Conservation (phyloP, 37 sponge, comb jelly and placozoan species). For the Oopsacas minuta region DNA sequence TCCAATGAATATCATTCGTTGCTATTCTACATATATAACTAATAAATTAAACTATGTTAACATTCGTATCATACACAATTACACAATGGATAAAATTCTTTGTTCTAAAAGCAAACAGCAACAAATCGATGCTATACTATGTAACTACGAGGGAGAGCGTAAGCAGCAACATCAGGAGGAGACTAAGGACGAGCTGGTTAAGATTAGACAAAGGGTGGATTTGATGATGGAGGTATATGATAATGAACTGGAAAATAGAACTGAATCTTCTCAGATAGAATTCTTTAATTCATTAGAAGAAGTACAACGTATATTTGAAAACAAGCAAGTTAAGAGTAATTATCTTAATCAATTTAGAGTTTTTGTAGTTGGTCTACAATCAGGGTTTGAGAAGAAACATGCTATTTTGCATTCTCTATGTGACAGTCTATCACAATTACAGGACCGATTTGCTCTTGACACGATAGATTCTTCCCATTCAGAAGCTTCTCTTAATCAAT, state of each 20-base stretch:
- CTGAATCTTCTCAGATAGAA: neutral
- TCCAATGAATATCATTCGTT: neutral
- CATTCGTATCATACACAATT: neutral
- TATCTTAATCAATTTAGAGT: neutral
- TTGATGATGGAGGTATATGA: constrained; percentile 14
- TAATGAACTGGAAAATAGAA: neutral
- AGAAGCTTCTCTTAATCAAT: neutral
- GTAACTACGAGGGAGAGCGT: neutral
- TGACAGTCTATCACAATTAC: neutral
- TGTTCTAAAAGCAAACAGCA: neutral
- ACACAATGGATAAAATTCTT: neutral
- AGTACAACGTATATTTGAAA: neutral
- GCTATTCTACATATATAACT: neutral
- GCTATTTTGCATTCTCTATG: neutral
- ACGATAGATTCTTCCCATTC: neutral
- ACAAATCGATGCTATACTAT: neutral
- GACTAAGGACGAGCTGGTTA: neutral
- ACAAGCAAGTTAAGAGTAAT: neutral
- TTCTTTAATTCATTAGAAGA: neutral
- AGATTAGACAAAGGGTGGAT: neutral
- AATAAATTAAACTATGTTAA: neutral
- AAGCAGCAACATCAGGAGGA: neutral
- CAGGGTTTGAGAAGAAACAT: neutral
- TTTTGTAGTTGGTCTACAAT: neutral
- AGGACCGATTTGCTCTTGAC: neutral